Conservation (phyloP, 2,113 vertebrate genomes). For the Microcebus ravelobensis region DNA sequence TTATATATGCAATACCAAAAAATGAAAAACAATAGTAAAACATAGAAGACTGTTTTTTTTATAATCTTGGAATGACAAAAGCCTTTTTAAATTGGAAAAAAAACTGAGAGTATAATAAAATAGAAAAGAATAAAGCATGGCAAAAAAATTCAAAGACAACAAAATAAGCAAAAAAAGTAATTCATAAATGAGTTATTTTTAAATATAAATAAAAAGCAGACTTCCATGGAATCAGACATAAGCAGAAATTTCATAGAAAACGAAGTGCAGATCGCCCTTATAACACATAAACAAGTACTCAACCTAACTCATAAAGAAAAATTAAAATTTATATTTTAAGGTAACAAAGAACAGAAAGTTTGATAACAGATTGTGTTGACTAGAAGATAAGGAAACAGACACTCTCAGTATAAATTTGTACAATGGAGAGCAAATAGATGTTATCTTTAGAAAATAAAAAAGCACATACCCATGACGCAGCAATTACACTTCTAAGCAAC, state of each 20-base stretch:
- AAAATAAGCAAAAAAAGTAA: neutral
- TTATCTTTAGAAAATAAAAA: neutral
- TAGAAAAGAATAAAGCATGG: neutral
- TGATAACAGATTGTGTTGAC: neutral
- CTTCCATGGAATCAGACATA: neutral
- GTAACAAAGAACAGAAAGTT: neutral
- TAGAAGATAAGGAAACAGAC: neutral
- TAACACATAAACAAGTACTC: neutral
- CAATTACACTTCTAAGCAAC: neutral
- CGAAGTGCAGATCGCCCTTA: neutral
- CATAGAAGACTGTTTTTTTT: neutral
- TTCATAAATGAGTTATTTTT: neutral
- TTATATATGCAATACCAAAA: neutral
- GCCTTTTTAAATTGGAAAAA: neutral
- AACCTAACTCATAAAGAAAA: neutral
- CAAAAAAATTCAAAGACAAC: neutral
- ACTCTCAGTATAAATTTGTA: neutral
- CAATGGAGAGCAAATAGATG: neutral
- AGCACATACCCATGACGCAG: neutral
- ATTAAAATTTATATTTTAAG: neutral
- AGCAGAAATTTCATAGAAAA: neutral
- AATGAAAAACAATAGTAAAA: constrained; percentile 10
- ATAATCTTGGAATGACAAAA: neutral
- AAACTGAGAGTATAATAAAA: neutral
- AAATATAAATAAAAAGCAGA: constrained; percentile 1